Evolutionary conservation across 1,140 invertebrate genomes (phyloP).

Genomic region (Philotrypesis tridentata): DNA sequence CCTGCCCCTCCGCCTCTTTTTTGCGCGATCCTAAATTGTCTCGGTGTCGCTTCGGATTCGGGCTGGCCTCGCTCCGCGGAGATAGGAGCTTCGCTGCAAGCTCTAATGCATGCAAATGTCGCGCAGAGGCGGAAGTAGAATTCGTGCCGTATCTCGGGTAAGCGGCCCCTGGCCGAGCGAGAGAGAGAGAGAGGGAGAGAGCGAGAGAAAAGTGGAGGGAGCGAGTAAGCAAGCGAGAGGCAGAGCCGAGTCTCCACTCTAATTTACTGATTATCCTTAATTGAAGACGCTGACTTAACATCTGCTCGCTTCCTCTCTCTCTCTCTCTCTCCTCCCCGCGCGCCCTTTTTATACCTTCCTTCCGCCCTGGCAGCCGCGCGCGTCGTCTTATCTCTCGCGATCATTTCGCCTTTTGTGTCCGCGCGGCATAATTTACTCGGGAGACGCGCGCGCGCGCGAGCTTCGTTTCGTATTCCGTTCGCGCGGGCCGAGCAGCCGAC

Average conservation of each 20-base stretch:
- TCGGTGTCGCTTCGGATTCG: constrained; percentile 11
- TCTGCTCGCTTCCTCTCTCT: constrained; percentile 55
- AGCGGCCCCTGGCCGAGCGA: constrained; percentile 34
- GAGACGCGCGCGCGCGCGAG: neutral
- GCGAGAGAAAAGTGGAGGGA: constrained; percentile 37
- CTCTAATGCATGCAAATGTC: constrained; percentile 70
- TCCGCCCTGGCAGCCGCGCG: neutral
- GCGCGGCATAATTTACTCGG: constrained; percentile 27
- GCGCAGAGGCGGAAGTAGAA: constrained; percentile 63
- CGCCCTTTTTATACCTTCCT: constrained; percentile 31
- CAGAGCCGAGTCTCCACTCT: constrained; percentile 49
- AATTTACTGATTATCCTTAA: constrained; percentile 73
- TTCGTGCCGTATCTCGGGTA: constrained; percentile 67
- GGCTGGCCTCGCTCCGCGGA: neutral
- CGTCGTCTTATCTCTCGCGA: constrained; percentile 28
- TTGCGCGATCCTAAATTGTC: constrained; percentile 47
- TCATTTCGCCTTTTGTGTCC: constrained; percentile 37
- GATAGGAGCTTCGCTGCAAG: constrained; percentile 57
- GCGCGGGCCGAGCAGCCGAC: neutral
- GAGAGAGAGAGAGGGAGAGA: constrained; percentile 25
- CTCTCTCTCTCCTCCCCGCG: constrained; percentile 15
- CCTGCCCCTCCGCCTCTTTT: constrained; percentile 17
- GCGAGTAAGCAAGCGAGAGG: constrained; percentile 23
- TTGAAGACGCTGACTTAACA: constrained; percentile 71
- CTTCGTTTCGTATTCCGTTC: constrained; percentile 54